Base-by-base conservation (phyloP, 2,797 vertebrate species). In the Helarctos malayanus region DNA sequence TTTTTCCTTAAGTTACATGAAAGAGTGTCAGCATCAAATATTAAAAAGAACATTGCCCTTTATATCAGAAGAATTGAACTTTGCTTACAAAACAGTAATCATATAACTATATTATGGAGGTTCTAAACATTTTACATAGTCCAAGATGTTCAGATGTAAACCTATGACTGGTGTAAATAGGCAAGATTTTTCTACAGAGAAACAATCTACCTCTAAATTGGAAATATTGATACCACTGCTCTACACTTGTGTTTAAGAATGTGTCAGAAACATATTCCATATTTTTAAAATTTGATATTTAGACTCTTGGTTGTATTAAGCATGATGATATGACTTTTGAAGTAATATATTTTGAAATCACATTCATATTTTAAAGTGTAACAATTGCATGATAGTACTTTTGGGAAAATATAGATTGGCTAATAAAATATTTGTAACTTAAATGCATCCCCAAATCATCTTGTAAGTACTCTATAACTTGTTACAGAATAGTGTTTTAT, bases 371-470 rank as follows among this genome's bases (percentile, higher is more conserved):
- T 90, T 35, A 73, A n/a, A 56, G 47, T 25, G 47, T 56, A 86
- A n/a, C 4, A 52, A n/a, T 13, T n/a, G 21, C 8, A 86, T 63
- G 16, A 47, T 29, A 32, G 27, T 57, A 79, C 68, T 49, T 79
- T 52, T 41, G 0, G 21, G 29, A 71, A 49, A 79, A 38, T 35
- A 10, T 59, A 45, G 32, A 10, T 57, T 54, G 1, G 3, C 14
- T 63, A 73, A 73, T 47, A 71, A 90, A 71, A 80, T 59, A 82
- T 49, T 95, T 88, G 15, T 38, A 65, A 56, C 25, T 87, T 82
- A 65, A 80, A 86, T 71, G 4, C 7, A 56, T 18, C 18, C 16
- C 6, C 1, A 80, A 19, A 56, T 61, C 27, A 49, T 27, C 27
- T 69, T 32, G 13, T 19, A 69, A 54, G 29, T 78, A 47, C 21